Evolutionary conservation across 1,140 invertebrate genomes (phyloP), one percentile per base, ranked within the genome.

Genomic region (Acromyrmex echinatior): DNA sequence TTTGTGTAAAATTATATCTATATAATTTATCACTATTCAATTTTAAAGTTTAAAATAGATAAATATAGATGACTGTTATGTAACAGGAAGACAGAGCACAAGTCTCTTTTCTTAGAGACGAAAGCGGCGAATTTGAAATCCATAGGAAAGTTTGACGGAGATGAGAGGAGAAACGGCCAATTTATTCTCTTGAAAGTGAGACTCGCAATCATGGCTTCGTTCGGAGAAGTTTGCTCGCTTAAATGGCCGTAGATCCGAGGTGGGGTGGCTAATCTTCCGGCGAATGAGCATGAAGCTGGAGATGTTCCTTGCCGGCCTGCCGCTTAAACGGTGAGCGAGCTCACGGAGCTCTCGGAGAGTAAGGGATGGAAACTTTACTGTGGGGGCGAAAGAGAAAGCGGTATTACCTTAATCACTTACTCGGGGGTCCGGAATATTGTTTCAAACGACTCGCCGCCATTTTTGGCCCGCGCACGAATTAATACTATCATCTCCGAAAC

Each of bases 181-280:
- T 91, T 91, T 90, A 91, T 90, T 91, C 89, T 82, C 86, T 90
- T 79, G 84, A 90, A 70, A 86, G 80, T 88, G 77, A 88, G 81
- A 87, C 86, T 87, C 53, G 86, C 86, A 90, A 90, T 91, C 89
- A 88, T 86, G 86, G 88, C 70, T 84, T 86, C 65, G 86, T 74
- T 86, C 78, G 82, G 56, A 71, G 82, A 91, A 91, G 89, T 91
- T 91, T 90, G 86, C 80, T 82, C 76, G 89, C 62, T 88, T 91
- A 91, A 91, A 90, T 91, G 89, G 89, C 82, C 89, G 82, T 86
- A 79, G 71, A 90, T 82, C 86, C 81, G 63, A 86, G 71, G 86
- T 90, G 65, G 89, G 89, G 89, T 90, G 89, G 89, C 89, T 91
- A 91, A 91, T 91, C 89, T 91, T 91, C 89, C 89, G 63, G 87